phyloP scores from a whole-genome alignment of 2,797 vertebrate genomes.

The Synanceia verrucosa region DNA sequence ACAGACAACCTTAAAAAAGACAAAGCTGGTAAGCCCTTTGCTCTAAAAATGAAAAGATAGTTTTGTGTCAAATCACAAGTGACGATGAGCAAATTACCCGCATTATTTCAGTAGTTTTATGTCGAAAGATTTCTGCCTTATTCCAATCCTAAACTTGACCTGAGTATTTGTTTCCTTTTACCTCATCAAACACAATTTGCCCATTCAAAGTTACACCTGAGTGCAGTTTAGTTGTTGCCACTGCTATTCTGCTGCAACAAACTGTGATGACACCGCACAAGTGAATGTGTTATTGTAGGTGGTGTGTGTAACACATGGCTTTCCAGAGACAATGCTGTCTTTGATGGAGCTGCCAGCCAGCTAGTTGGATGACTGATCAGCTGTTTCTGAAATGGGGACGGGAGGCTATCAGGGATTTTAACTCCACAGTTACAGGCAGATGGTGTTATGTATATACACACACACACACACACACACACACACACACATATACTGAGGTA shows the following conservation, averaged over 20 bases:
- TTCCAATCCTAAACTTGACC: background rate
- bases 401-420: constrained; percentile 74
- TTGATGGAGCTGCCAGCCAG: constrained; percentile 75
- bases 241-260: constrained; percentile 10
- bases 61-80: background rate
- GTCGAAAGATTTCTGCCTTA: background rate
- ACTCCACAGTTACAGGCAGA: constrained; percentile 74
- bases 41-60: background rate
- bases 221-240: constrained; percentile 8
- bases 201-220: constrained; percentile 6
- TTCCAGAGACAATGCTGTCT: constrained; percentile 69
- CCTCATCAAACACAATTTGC: background rate
- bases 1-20: background rate
- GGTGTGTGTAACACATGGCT: constrained; percentile 50
- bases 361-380: constrained; percentile 78
- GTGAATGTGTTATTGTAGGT: constrained; percentile 56
- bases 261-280: constrained; percentile 32
- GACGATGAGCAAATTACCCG: background rate
- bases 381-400: constrained; percentile 74
- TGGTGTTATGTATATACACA: constrained; percentile 63
- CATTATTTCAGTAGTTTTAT: background rate
- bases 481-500: constrained; percentile 10
- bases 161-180: background rate
- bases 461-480: background rate
- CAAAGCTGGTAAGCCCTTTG: too few relatives aligned